Evolutionary conservation across 92 coral and sea anemone species (phyloP).

Genomic region (Desmophyllum pertusum): DNA sequence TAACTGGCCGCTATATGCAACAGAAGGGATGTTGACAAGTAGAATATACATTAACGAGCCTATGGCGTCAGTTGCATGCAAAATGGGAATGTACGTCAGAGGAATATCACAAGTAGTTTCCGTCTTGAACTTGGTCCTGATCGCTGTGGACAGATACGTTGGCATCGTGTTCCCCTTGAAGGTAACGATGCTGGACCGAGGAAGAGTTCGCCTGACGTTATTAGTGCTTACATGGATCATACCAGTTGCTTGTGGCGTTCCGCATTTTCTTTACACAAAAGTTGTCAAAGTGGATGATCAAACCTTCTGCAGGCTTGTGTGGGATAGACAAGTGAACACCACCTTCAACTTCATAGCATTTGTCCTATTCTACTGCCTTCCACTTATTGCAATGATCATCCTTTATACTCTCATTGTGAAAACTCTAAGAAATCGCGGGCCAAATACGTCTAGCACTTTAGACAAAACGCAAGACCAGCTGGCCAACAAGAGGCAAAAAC

Average conservation of each 20-base stretch:
- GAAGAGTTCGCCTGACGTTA: not conserved
- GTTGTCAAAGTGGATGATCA: constrained; percentile 20
- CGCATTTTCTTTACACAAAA: constrained; percentile 14
- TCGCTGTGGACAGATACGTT: constrained; percentile 38
- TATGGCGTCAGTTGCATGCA: constrained; percentile 19
- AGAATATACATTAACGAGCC: constrained; percentile 10
- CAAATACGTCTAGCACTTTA: not conserved
- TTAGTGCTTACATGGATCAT: constrained; percentile 24
- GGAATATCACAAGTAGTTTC: constrained; percentile 42
- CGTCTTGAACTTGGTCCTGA: constrained; percentile 30
- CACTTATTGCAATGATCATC: constrained; percentile 21
- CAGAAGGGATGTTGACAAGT: constrained; percentile 31
- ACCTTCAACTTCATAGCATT: constrained; percentile 25
- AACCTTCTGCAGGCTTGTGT: constrained; percentile 32
- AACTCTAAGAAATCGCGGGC: constrained; percentile 22
- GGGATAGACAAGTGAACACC: not conserved
- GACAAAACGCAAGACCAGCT: not conserved
- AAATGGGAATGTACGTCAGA: constrained; percentile 33
- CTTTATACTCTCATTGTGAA: constrained; percentile 34
- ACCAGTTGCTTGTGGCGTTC: constrained; percentile 22
- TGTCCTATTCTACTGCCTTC: constrained; percentile 20
- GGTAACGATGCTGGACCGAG: not conserved
- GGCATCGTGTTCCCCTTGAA: constrained; percentile 46
- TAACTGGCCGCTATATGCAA: constrained; percentile 34
- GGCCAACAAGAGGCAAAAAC: constrained; percentile 23